A percentile compares a stretch with the other conserved stretches of the same genome.
phyloP scores from a whole-genome alignment of 1,140 invertebrate genomes.

The Calliphora vicina region DNA sequence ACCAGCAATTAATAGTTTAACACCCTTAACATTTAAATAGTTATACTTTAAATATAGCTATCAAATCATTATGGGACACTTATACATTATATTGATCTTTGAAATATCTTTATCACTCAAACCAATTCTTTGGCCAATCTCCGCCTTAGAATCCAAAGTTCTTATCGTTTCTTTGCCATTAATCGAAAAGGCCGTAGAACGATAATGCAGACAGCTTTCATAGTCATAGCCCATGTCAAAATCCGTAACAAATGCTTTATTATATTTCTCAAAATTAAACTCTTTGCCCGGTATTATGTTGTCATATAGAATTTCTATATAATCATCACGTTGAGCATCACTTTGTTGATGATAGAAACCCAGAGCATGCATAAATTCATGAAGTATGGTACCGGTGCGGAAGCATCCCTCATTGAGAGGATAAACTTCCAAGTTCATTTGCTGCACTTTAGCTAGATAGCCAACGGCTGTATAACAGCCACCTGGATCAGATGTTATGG shows the following conservation, averaged over 20 bases:
- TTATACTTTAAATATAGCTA: too few relatives aligned
- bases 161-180: constrained; percentile 77
- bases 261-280: constrained; percentile 69
- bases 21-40: too few relatives aligned
- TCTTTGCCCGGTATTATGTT: constrained; percentile 68
- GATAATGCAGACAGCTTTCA: constrained; percentile 82
- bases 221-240: constrained; percentile 72
- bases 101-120: constrained; percentile 70
- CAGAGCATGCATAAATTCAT: constrained; percentile 74
- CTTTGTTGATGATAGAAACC: constrained; percentile 73
- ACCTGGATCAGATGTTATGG: constrained; percentile 44
- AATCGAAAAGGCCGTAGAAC: constrained; percentile 73
- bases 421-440: constrained; percentile 65
- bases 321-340: constrained; percentile 69
- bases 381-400: constrained; percentile 68
- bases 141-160: constrained; percentile 54
- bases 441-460: constrained; percentile 65
- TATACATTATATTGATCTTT: constrained; percentile 60
- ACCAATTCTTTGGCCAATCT: constrained; percentile 70
- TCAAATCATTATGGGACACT: constrained; percentile 56
- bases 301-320: constrained; percentile 66
- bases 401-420: constrained; percentile 66
- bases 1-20: too few relatives aligned
- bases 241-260: constrained; percentile 59
- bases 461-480: constrained; percentile 69